Evolutionary conservation across 2,888 invertebrate species (phyloP).

Genomic region (Tridacna gigas): DNA sequence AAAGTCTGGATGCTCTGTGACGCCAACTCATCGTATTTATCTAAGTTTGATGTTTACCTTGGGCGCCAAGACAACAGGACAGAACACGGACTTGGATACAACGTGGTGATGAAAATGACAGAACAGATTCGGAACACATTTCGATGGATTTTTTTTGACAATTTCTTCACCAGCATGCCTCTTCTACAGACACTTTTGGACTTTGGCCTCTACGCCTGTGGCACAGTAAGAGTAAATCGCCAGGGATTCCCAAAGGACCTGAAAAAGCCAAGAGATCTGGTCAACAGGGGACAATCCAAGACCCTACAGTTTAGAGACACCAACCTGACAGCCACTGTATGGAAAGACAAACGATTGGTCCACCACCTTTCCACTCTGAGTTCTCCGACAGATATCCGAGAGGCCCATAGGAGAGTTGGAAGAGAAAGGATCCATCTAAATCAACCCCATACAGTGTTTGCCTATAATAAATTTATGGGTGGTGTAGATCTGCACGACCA

Average conservation of each 20-base stretch:
- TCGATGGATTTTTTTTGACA: slow-evolving; percentile 33
- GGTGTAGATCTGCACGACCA: slow-evolving; percentile 51
- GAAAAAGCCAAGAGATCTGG: too few species aligned
- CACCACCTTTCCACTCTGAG: slow-evolving; percentile 21
- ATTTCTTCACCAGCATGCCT: slow-evolving; percentile 28
- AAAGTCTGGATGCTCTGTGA: slow-evolving; percentile 47
- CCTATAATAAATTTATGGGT: slow-evolving; percentile 45
- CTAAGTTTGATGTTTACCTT: slow-evolving; percentile 30
- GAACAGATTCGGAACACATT: neutral
- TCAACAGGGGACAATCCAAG: slow-evolving; percentile 25
- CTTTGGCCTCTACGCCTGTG: too few species aligned
- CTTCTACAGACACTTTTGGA: slow-evolving; percentile 30
- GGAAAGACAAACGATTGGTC: too few species aligned
- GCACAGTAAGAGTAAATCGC: slow-evolving; percentile 36
- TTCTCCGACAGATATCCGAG: slow-evolving; percentile 10
- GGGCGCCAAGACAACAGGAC: slow-evolving; percentile 3
- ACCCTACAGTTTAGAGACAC: slow-evolving; percentile 27
- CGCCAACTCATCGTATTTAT: slow-evolving; percentile 24
- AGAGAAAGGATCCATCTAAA: neutral
- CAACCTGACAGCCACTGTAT: too few species aligned
- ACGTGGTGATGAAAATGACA: slow-evolving; percentile 31
- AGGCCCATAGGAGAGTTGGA: slow-evolving; percentile 19
- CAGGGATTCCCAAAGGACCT: slow-evolving; percentile 24
- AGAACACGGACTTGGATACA: slow-evolving; percentile 38
- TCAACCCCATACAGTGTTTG: slow-evolving; percentile 15